A percentile compares a stretch with the other conserved stretches of the same genome.
phyloP scores from a whole-genome alignment of 2,888 invertebrate species.

The Carpatolechia fugitivella region DNA sequence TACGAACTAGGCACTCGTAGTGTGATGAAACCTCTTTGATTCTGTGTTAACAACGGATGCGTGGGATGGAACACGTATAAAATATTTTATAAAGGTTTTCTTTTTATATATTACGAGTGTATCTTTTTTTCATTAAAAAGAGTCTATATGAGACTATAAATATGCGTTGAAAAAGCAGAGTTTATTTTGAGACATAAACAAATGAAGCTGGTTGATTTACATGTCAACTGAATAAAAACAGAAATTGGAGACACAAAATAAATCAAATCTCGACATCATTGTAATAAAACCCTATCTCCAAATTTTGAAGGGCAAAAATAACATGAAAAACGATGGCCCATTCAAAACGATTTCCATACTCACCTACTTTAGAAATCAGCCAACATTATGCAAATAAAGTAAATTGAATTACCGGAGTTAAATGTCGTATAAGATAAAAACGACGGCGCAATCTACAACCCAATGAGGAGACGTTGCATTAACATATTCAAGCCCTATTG shows the following conservation, averaged over 20 bases:
- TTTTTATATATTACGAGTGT: background rate
- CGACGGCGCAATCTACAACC: constrained; percentile 77
- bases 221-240: too few species aligned
- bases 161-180: too few species aligned
- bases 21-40: constrained; percentile 76
- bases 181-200: too few species aligned
- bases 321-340: constrained; percentile 29
- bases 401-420: constrained; percentile 80
- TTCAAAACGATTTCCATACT: constrained; percentile 61
- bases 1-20: constrained; percentile 39
- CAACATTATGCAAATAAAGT: constrained; percentile 77
- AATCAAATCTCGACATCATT: constrained; percentile 21
- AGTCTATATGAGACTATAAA: too few species aligned
- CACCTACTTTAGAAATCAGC: constrained; percentile 71
- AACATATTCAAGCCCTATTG: constrained; percentile 77
- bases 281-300: constrained; percentile 32
- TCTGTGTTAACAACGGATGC: constrained; percentile 54
- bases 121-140: too few species aligned
- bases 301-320: constrained; percentile 34
- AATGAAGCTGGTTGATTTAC: too few species aligned
- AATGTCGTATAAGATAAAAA: constrained; percentile 80
- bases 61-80: constrained; percentile 50
- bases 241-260: too few species aligned
- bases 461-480: constrained; percentile 74
- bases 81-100: constrained; percentile 31